phyloP scores from a whole-genome alignment of 2,888 invertebrate species.

The Rhorus exstirpatorius region DNA sequence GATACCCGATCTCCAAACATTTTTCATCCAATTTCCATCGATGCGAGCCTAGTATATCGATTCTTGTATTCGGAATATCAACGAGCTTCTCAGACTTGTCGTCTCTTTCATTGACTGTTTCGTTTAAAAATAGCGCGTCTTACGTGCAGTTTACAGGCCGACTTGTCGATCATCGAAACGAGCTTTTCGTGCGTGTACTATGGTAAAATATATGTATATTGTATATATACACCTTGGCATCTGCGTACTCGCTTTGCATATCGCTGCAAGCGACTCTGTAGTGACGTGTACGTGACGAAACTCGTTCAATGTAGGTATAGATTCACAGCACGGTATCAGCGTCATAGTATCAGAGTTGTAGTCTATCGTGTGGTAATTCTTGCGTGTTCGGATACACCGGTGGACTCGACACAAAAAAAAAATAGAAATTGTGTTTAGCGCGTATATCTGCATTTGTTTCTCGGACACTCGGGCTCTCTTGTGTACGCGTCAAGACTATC shows the following conservation, averaged over 20 bases:
- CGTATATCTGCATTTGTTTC: conserved; percentile 64
- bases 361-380: conserved; percentile 26
- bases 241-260: conserved; percentile 37
- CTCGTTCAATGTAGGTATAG: conserved; percentile 24
- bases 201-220: neutral
- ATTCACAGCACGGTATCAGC: neutral
- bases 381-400: conserved; percentile 14
- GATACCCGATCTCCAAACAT: neutral
- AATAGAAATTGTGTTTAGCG: conserved; percentile 60
- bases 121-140: conserved; percentile 51
- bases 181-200: conserved; percentile 25
- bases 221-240: too few species aligned
- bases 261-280: conserved; percentile 44
- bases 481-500: conserved; percentile 77
- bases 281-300: conserved; percentile 55
- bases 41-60: conserved; percentile 3
- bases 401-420: conserved; percentile 11
- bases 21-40: conserved; percentile 11
- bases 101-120: conserved; percentile 58
- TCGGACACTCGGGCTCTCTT: conserved; percentile 63
- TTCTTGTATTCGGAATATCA: conserved; percentile 35
- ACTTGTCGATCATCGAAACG: conserved; percentile 42
- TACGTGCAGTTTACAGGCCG: conserved; percentile 19
- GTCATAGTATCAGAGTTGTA: conserved; percentile 24
- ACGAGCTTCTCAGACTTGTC: conserved; percentile 14